Evolutionary conservation across 2,797 vertebrate genomes (phyloP), one percentile per base, ranked within the genome.

Genomic region (Parotocinclus haroldoi): DNA sequence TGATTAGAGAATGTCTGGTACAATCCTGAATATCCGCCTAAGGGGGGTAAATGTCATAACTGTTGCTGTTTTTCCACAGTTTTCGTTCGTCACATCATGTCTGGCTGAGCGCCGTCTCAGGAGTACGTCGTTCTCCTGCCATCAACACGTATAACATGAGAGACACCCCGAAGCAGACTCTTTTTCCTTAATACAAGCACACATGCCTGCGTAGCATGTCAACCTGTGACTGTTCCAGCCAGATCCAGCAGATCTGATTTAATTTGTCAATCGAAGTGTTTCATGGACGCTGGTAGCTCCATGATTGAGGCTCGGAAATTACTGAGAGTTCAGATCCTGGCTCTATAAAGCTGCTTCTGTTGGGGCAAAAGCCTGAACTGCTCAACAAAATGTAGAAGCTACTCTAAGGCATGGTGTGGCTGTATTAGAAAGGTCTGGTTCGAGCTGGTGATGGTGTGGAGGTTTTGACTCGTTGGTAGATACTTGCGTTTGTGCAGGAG

Each of bases 21-120:
- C 5, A 5, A 44, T 39, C 7, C 17, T 66, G 27, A 48, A 12
- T 1, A 45, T 56, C 10, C 49, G 36, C 40, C 6, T 9, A 5
- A 10, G 10, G 40, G n/a, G 12, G 2, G 10, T 12, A 66, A 16
- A 9, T 58, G 73, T 60, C 40, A 9, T 66, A 72, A 68, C 58
- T 52, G 45, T 71, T 71, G 54, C 65, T 70, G 73, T 42, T 77
- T 91, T 88, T 94, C 90, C 74, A 86, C 94, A 96, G 94, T 87
- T 46, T 95, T 97, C 90, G 93, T 96, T 83, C 92, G 91, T 84
- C 92, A 94, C 90, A 93, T 96, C 94, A 89, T 96, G 91, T 93
- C 92, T 85, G 92, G 91, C 91, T 96, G 93, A 96, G 86, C 78
- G 84, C 82, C 44, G 79, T 86, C 87, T 85, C 80, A 82, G 83